A percentile compares a stretch with the other conserved stretches of the same genome.
Conservation (phyloP, 2,113 vertebrate species). For the Pheucticus melanocephalus region DNA sequence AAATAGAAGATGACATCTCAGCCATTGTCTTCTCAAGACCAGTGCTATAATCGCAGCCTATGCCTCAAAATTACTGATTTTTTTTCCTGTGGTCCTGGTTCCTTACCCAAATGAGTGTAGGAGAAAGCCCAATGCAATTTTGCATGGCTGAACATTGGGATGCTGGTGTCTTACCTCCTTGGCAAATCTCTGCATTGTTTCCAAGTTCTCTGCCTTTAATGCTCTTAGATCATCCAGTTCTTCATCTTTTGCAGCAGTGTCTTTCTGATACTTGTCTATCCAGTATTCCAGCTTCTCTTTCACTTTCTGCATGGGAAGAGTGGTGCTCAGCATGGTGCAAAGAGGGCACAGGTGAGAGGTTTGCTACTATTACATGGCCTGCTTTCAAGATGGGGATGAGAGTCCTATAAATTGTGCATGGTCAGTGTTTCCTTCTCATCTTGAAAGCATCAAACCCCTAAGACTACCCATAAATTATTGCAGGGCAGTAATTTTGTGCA, state of each 20-base stretch:
- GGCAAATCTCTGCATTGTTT: slow-evolving; percentile 71
- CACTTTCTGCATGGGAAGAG: slow-evolving; percentile 65
- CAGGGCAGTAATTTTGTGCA: neutral
- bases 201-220: slow-evolving; percentile 71
- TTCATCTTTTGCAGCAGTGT: slow-evolving; percentile 75
- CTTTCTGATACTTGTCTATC: slow-evolving; percentile 82
- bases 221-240: slow-evolving; percentile 72
- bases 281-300: slow-evolving; percentile 80
- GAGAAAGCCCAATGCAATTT: neutral
- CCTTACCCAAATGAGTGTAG: neutral
- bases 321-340: neutral
- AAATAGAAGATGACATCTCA: neutral
- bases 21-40: neutral
- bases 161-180: slow-evolving; percentile 65
- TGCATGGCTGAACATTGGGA: neutral
- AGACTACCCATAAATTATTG: neutral
- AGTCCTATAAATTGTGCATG: neutral
- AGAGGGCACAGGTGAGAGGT: neutral
- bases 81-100: neutral
- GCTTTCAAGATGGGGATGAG: neutral
- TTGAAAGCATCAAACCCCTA: neutral
- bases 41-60: neutral
- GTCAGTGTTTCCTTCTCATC: neutral
- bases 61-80: neutral
- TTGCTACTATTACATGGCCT: neutral